Evolutionary conservation across 2,888 invertebrate species (phyloP).

Genomic region (Melinaea marsaeus): DNA sequence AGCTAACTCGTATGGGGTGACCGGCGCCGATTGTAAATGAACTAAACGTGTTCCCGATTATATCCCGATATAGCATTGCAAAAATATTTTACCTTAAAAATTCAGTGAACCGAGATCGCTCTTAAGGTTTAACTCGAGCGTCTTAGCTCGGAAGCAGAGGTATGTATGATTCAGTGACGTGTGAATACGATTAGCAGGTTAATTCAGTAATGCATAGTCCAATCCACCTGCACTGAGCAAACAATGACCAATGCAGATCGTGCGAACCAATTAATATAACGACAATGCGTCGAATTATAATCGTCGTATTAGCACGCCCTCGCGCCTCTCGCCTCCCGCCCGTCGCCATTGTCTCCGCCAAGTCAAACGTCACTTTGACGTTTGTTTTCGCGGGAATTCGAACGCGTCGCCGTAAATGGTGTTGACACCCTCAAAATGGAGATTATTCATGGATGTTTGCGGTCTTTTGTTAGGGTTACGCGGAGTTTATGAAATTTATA

Average conservation of each 20-base stretch:
- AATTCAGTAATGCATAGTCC: slow-evolving; percentile 31
- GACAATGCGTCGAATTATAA: slow-evolving; percentile 60
- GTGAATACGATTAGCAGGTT: slow-evolving; percentile 24
- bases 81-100: too few relatives aligned
- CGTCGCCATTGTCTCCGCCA: slow-evolving; percentile 55
- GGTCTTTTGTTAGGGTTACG: slow-evolving; percentile 62
- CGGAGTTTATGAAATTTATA: slow-evolving; percentile 74
- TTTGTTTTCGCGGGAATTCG: slow-evolving; percentile 66
- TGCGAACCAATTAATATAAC: slow-evolving; percentile 57
- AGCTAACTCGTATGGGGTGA: not conserved
- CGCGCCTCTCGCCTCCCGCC: slow-evolving; percentile 36
- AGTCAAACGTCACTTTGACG: slow-evolving; percentile 53
- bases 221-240: slow-evolving; percentile 34
- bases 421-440: slow-evolving; percentile 74
- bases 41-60: not conserved
- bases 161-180: not conserved
- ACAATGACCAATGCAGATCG: slow-evolving; percentile 37
- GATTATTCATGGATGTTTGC: slow-evolving; percentile 75
- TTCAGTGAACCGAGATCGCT: too few relatives aligned
- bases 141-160: slow-evolving; percentile 1
- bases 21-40: not conserved
- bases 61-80: not conserved
- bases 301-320: slow-evolving; percentile 54
- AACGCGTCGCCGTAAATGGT: slow-evolving; percentile 54
- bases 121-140: not conserved